Percentiles rank a stretch among this genome's conserved stretches.
These are phyloP conservation scores for Torymus auratus DNA, from an alignment of 2,888 invertebrate species.

Conservation along the genomic window DNA sequence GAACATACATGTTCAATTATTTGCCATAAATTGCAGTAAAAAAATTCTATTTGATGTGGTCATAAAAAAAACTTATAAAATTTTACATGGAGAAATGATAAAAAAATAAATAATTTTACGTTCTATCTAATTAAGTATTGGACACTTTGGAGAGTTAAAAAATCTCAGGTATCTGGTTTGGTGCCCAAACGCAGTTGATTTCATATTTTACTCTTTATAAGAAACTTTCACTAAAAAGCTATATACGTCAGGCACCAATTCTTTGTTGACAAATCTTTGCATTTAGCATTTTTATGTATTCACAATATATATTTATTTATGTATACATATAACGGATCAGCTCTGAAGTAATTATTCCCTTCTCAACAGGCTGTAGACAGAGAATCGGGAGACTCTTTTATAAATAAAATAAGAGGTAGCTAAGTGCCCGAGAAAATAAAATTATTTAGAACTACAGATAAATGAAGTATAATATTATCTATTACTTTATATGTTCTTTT, in stretches of 20 bases:
- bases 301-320: slow-evolving; percentile 16
- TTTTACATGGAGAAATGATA: slow-evolving; percentile 55
- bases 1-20: slow-evolving; percentile 50
- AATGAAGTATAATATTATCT: too few relatives aligned
- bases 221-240: slow-evolving; percentile 7
- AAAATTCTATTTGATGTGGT: slow-evolving; percentile 39
- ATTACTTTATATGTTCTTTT: too few relatives aligned
- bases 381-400: slow-evolving; percentile 48
- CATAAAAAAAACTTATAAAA: slow-evolving; percentile 51
- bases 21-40: slow-evolving; percentile 39
- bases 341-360: slow-evolving; percentile 60
- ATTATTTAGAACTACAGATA: neutral
- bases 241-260: slow-evolving; percentile 36
- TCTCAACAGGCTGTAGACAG: slow-evolving; percentile 70
- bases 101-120: slow-evolving; percentile 59
- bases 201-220: neutral
- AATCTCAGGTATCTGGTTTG: slow-evolving; percentile 56
- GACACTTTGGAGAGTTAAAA: slow-evolving; percentile 55
- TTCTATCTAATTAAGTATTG: slow-evolving; percentile 59
- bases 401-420: slow-evolving; percentile 62
- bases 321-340: slow-evolving; percentile 9
- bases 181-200: slow-evolving; percentile 28
- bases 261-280: slow-evolving; percentile 40
- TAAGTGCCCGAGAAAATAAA: slow-evolving; percentile 54
- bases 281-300: slow-evolving; percentile 36